These are phyloP conservation scores for Choreutis nemorana DNA, from an alignment of 2,888 invertebrate genomes.

Conservation along the genomic window DNA sequence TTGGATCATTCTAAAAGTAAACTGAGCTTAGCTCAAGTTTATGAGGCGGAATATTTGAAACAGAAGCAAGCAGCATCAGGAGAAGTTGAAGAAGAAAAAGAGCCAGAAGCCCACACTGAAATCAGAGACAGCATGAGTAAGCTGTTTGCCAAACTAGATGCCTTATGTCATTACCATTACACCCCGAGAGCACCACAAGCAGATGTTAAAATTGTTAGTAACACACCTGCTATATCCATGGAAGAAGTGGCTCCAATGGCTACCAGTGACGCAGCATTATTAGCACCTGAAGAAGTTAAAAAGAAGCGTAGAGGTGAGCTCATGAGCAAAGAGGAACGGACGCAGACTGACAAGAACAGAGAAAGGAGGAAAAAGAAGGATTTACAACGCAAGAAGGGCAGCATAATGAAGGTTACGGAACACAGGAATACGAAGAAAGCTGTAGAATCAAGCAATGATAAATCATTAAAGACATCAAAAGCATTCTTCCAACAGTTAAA, in stretches of 20 bases:
- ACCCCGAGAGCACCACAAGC: conserved; percentile 87
- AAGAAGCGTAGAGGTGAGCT: conserved; percentile 64
- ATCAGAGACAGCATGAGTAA: conserved; percentile 77
- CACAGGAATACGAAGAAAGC: conserved; percentile 66
- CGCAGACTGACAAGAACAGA: conserved; percentile 87
- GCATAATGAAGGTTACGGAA: conserved; percentile 46
- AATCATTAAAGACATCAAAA: conserved; percentile 70
- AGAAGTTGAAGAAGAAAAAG: conserved; percentile 65
- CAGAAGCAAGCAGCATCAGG: conserved; percentile 69
- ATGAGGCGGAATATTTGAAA: conserved; percentile 86
- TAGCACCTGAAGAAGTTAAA: conserved; percentile 94
- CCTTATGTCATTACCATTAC: conserved; percentile 92
- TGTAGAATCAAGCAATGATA: conserved; percentile 67
- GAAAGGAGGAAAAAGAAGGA: conserved; percentile 88
- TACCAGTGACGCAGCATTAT: conserved; percentile 81
- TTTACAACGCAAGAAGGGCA: conserved; percentile 68
- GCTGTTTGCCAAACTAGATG: conserved; percentile 88
- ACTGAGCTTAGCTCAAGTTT: conserved; percentile 90
- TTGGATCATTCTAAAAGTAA: conserved; percentile 96
- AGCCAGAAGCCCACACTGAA: conserved; percentile 80
- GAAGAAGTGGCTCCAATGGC: conserved; percentile 96
- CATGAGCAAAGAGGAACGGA: conserved; percentile 80
- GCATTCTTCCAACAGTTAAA: conserved; percentile 89
- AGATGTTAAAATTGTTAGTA: conserved; percentile 89
- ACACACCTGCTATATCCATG: conserved; percentile 89